A percentile compares a stretch with the other conserved stretches of the same genome.
phyloP scores from a whole-genome alignment of 2,797 vertebrate species.

The Esox lucius region DNA sequence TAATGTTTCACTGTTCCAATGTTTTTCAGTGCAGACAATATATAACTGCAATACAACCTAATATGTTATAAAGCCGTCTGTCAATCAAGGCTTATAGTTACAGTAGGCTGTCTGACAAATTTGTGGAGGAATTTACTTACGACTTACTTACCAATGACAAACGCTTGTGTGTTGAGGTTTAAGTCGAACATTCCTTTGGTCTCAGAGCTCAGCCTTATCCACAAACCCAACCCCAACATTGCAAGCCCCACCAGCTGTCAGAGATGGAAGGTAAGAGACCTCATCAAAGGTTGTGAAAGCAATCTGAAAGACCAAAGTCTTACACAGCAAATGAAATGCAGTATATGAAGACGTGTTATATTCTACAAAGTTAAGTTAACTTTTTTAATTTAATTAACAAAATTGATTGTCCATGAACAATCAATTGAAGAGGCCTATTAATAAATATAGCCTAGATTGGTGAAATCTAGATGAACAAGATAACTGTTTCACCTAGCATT shows the following conservation, averaged over 20 bases:
- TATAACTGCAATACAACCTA: no score
- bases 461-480: no score
- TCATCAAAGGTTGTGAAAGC: neutral
- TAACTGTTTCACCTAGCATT: no score
- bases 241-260: conserved; percentile 60
- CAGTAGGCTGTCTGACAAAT: neutral
- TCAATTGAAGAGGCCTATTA: no score
- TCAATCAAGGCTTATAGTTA: neutral
- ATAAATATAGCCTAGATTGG: no score
- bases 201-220: conserved; percentile 59
- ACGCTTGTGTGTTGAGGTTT: conserved; percentile 48
- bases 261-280: neutral
- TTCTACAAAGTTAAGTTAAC: neutral
- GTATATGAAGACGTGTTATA: no score
- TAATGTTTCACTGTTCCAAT: no score
- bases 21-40: no score
- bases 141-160: conserved; percentile 54
- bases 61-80: neutral
- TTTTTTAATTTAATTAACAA: no score
- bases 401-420: no score
- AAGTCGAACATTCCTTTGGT: conserved; percentile 57
- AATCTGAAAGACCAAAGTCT: neutral
- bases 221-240: conserved; percentile 61
- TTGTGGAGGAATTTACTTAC: neutral
- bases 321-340: neutral